A percentile compares a stretch with the other conserved stretches of the same genome.
Evolutionary conservation across 37 sponge, comb jelly and placozoan species (phyloP).

Genomic region (Amphimedon queenslandica): DNA sequence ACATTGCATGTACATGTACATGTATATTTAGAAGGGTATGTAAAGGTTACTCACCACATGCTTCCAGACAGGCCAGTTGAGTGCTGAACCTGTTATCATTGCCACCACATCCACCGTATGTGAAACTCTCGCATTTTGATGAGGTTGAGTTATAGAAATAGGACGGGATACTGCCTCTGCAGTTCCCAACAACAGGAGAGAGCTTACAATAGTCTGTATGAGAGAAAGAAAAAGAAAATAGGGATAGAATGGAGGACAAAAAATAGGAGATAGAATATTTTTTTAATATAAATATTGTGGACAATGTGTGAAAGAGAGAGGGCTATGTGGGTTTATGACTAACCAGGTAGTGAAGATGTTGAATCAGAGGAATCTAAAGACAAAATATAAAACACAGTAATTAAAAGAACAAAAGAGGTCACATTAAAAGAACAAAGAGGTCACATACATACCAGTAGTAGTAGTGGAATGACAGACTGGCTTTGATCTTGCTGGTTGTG

Average conservation of each 20-base stretch:
- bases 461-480: slow-evolving; percentile 10
- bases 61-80: neutral
- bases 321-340: too few relatives aligned
- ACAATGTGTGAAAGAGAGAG: too few relatives aligned
- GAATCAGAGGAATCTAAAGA: too few relatives aligned
- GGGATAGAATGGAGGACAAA: too few relatives aligned
- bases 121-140: slow-evolving; percentile 28
- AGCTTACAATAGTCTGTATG: neutral
- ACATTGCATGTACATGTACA: neutral
- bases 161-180: slow-evolving; percentile 5
- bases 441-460: too few relatives aligned
- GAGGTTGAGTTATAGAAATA: slow-evolving; percentile 33
- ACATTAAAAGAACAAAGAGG: too few relatives aligned
- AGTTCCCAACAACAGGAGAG: neutral
- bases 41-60: slow-evolving; percentile 7
- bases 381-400: too few relatives aligned
- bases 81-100: slow-evolving; percentile 32
- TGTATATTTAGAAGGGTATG: neutral
- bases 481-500: slow-evolving; percentile 1
- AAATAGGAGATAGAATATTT: too few relatives aligned
- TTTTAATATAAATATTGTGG: too few relatives aligned
- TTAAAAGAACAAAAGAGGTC: too few relatives aligned
- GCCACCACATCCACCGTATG: slow-evolving; percentile 47
- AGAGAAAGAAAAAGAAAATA: too few relatives aligned
- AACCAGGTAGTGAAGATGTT: too few relatives aligned